phyloP scores from a whole-genome alignment of 2,797 vertebrate species.

The Aeoliscus strigatus region DNA sequence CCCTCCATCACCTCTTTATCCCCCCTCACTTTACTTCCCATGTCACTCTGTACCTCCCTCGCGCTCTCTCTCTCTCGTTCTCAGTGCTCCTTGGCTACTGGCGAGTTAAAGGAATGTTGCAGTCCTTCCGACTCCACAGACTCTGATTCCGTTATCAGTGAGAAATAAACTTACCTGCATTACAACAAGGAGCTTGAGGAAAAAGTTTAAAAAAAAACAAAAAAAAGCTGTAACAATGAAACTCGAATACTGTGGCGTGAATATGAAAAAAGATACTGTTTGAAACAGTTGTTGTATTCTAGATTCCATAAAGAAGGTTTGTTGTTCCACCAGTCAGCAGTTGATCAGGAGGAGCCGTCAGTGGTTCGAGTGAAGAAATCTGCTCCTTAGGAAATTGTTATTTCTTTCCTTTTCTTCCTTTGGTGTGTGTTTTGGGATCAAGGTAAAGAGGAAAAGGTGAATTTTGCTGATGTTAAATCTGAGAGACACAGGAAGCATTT shows the following conservation, averaged over 20 bases:
- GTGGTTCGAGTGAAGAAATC: slow-evolving; percentile 57
- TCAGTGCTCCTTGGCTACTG: slow-evolving; percentile 57
- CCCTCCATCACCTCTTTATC: slow-evolving; percentile 28
- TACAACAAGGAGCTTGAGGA: slow-evolving; percentile 57
- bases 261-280: slow-evolving; percentile 73
- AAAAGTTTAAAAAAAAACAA: slow-evolving; percentile 58
- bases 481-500: slow-evolving; percentile 68
- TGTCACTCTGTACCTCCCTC: slow-evolving; percentile 33
- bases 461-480: slow-evolving; percentile 65
- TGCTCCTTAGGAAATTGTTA: slow-evolving; percentile 61
- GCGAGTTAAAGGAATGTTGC: slow-evolving; percentile 68
- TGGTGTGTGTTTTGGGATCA: slow-evolving; percentile 72
- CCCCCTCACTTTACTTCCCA: slow-evolving; percentile 24
- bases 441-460: slow-evolving; percentile 61
- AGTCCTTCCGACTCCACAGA: slow-evolving; percentile 66
- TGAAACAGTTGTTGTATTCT: slow-evolving; percentile 77
- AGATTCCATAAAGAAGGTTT: slow-evolving; percentile 73
- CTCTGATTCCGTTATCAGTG: slow-evolving; percentile 66
- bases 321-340: slow-evolving; percentile 62
- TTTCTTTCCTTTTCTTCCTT: slow-evolving; percentile 48
- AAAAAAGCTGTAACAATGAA: slow-evolving; percentile 71
- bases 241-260: slow-evolving; percentile 68
- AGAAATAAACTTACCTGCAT: slow-evolving; percentile 63
- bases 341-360: slow-evolving; percentile 62
- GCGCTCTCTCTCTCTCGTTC: slow-evolving; percentile 19